Evolutionary conservation across 2,113 vertebrate genomes (phyloP), one percentile per base, ranked within the genome.

Genomic region (Dicerorhinus sumatrensis): DNA sequence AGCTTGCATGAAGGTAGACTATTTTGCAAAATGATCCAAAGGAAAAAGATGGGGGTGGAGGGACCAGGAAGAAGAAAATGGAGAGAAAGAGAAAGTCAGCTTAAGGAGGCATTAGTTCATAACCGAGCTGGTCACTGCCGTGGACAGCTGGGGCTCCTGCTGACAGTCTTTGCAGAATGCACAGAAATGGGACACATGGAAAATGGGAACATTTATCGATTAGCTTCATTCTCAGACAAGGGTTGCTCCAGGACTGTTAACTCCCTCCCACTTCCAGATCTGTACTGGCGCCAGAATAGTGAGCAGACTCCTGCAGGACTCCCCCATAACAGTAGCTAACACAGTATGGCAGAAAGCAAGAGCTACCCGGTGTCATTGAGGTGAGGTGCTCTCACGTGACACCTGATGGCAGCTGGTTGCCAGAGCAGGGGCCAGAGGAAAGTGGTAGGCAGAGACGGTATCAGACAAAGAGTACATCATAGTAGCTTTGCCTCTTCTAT

Each of bases 351-450:
- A 25, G 17, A 72, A 84, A 21, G 9, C 3, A 33, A 58, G 17
- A 54, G 20, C 14, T 39, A 31, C 3, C 0, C 8, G 13, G 56
- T 81, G 4, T 39, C 5, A 48, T 0, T 8, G 4, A 51, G 5
- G 12, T 29, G 42, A 72, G 17, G 3, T 31, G 11, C 67, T 58
- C 17, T 56, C 14, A 29, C 36, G 16, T 54, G 73, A 10, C 3
- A 29, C 7, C 16, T 42, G 58, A 25, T 16, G 8, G 46, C 14
- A 17, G 25, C 27, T 65, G 76, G 18, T 54, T 29, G 20, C 27
- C 46, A 12, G 58, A 73, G 33, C 58, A 33, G 31, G 2, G 33
- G 21, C 21, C 21, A 23, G 46, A 65, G 42, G 16, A 69, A 80
- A 69, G 67, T 18, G 3, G 14, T 36, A 12, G 31, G 2, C 7